Conservation (phyloP, 2,797 vertebrate genomes). For the Anolis apletophallus region DNA sequence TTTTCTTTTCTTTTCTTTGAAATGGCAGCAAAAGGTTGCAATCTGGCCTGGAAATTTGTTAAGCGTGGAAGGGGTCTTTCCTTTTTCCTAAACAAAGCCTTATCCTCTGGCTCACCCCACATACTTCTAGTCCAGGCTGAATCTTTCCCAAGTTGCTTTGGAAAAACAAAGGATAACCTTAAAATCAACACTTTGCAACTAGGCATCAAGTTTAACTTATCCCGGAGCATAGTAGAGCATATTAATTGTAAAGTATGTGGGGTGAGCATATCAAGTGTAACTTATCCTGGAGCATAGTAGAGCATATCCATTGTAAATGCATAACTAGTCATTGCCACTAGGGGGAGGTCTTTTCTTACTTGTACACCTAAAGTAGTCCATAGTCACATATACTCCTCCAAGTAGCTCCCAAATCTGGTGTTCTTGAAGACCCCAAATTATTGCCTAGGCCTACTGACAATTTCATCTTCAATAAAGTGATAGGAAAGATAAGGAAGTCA, state of each 20-base stretch:
- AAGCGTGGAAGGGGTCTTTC: not conserved
- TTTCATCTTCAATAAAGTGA: not conserved
- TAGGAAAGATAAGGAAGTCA: not conserved
- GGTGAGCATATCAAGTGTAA: no score
- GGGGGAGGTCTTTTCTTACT: not conserved
- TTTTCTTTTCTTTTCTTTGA: not conserved
- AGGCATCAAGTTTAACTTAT: not conserved
- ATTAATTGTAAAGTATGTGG: not conserved
- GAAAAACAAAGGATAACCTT: not conserved
- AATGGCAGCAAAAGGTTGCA: not conserved
- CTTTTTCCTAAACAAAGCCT: not conserved
- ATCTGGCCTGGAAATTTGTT: not conserved
- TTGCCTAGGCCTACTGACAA: not conserved
- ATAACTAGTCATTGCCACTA: not conserved
- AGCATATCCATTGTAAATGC: not conserved
- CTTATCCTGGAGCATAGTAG: not conserved
- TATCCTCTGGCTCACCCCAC: no score
- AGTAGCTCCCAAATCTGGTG: not conserved
- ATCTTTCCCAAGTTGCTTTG: not conserved
- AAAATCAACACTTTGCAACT: not conserved
- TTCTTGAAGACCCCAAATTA: not conserved
- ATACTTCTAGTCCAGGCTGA: not conserved
- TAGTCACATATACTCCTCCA: not conserved
- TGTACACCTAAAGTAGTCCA: not conserved
- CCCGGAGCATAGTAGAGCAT: not conserved